Evolutionary conservation across 2,797 vertebrate genomes (phyloP).

Genomic region (Sciaenops ocellatus): DNA sequence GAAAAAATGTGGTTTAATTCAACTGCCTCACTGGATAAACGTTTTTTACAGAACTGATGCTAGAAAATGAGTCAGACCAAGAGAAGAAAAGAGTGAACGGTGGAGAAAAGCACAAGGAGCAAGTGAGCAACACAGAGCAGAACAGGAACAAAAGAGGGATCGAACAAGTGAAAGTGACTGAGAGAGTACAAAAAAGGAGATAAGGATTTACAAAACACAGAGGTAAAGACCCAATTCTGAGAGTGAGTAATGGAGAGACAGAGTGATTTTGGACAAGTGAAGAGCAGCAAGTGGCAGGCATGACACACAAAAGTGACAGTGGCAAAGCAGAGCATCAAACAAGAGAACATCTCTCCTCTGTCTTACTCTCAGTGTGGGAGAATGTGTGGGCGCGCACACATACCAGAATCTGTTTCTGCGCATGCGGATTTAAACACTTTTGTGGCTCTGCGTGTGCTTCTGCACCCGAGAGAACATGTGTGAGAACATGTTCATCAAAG

Average conservation of each 20-base stretch:
- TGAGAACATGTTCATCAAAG: constrained; percentile 55
- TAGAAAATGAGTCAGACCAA: constrained; percentile 14
- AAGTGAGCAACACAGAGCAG: not conserved
- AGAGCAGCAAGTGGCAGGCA: constrained; percentile 28
- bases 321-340: constrained; percentile 50
- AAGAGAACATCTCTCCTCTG: constrained; percentile 40
- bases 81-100: not conserved
- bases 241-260: constrained; percentile 10
- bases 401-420: not conserved
- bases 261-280: constrained; percentile 25
- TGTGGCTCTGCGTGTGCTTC: not conserved
- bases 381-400: constrained; percentile 1
- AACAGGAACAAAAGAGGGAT: constrained; percentile 1
- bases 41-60: constrained; percentile 13
- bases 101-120: not conserved
- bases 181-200: not conserved
- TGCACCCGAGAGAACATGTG: not conserved
- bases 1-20: constrained; percentile 26
- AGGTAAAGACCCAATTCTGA: constrained; percentile 15
- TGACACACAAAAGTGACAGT: constrained; percentile 49
- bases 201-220: constrained; percentile 7
- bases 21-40: constrained; percentile 17
- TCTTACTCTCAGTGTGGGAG: constrained; percentile 47
- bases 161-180: not conserved
- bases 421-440: constrained; percentile 9